Evolutionary conservation across 2,113 vertebrate genomes (phyloP), one percentile per base, ranked within the genome.

Genomic region (Scomber japonicus): DNA sequence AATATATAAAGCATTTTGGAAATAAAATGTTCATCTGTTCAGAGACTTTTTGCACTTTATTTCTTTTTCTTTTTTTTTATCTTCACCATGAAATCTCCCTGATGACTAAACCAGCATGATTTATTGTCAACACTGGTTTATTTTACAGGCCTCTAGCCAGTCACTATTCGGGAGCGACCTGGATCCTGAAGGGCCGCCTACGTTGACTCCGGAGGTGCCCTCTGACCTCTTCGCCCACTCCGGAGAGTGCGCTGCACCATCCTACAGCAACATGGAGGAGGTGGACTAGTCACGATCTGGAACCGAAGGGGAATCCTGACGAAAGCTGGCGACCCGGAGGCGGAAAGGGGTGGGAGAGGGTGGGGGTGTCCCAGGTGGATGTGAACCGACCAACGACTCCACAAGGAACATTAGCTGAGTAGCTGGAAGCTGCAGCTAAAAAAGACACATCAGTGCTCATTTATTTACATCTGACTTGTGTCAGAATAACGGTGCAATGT

Each of bases 251-350:
- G 92, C 96, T 1, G 84, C 96, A 44, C 95, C 97, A 8, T 97
- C 97, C 78, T 98, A 98, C 95, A 98, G 97, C 96, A 98, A 97
- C 96, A 98, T 99, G 97, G 97, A 98, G 93, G 97, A 99, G 93
- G 97, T 99, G 91, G 98, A 99, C 94, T 99, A 93, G 83, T 57
- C 11, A 2, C 0, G 19, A 62, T 4, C 77, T 1, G 45, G 49
- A 24, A 54, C 16, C 9, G 12, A 30, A 53, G 9, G 63, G 63
- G 11, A 59, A 51, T 10, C 3, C 46, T 40, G 54, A 49, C 21
- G 27, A 21, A 59, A 70, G 75, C 46, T 2, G 15, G 21, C 11
- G 56, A 31, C 69, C 59, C 16, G 1, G 24, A 27, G 24, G 24
- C 24, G 24, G 24, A 21, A 21, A 27, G 24, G 24, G 24, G 24